Conservation (phyloP, 37 sponge, comb jelly and placozoan genomes). For the Ianthella basta region DNA sequence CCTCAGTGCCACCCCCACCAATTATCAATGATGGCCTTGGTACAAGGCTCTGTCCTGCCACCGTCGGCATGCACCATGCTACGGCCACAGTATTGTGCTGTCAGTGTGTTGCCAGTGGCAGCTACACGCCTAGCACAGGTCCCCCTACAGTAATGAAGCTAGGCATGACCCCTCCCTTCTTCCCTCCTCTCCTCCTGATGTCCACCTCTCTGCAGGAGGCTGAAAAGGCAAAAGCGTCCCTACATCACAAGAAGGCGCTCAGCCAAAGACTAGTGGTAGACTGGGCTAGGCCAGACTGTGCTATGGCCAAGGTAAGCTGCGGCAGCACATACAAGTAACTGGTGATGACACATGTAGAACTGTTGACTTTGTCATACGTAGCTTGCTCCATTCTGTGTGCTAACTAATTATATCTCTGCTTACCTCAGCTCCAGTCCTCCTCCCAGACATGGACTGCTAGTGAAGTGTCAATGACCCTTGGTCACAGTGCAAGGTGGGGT, state of each 20-base stretch:
- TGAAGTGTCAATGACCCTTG: neutral
- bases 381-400: too few species aligned
- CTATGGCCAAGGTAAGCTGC: conserved; percentile 31
- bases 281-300: conserved; percentile 73
- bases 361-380: too few species aligned
- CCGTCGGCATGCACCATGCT: too few species aligned
- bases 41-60: too few species aligned
- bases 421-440: neutral
- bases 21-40: too few species aligned
- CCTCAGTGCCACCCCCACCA: too few species aligned
- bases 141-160: neutral
- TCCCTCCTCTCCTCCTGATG: too few species aligned
- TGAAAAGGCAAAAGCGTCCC: conserved; percentile 54
- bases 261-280: conserved; percentile 75
- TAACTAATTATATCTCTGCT: neutral
- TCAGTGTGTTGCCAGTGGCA: neutral
- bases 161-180: too few species aligned
- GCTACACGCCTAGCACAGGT: neutral
- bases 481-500: neutral
- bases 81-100: too few species aligned
- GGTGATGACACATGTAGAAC: too few species aligned
- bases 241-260: conserved; percentile 73
- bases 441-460: conserved; percentile 12
- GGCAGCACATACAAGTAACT: too few species aligned
- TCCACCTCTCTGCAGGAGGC: conserved; percentile 54